Percentiles rank a stretch among this genome's conserved stretches.
Conservation (phyloP, 2,113 vertebrate species). For the Oncorhynchus clarkii region DNA sequence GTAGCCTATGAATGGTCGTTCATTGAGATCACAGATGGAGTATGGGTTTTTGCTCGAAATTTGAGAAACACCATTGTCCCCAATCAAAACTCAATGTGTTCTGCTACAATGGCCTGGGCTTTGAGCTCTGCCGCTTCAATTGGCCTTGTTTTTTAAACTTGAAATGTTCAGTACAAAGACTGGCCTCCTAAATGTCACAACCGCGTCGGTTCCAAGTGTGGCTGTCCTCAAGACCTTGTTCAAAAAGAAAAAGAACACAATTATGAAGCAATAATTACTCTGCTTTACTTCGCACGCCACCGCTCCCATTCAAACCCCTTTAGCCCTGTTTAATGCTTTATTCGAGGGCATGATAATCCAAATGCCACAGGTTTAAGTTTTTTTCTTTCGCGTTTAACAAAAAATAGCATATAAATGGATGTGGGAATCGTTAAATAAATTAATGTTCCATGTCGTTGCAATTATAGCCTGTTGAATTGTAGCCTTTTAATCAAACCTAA, state of each 20-base stretch:
- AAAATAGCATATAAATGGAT: neutral
- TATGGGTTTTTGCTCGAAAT: conserved; percentile 93
- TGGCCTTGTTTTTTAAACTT: conserved; percentile 96
- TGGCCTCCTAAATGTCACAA: conserved; percentile 87
- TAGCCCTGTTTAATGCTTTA: conserved; percentile 76
- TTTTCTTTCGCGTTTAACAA: too few relatives aligned
- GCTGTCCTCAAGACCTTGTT: conserved; percentile 61
- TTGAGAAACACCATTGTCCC: conserved; percentile 98
- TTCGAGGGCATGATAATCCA: conserved; percentile 69
- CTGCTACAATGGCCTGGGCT: conserved; percentile 84
- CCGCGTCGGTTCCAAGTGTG: conserved; percentile 54
- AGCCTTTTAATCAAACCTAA: too few relatives aligned
- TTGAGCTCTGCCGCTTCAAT: conserved; percentile 91
- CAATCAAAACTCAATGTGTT: conserved; percentile 97
- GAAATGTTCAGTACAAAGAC: conserved; percentile 90
- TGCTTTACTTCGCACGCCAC: conserved; percentile 72
- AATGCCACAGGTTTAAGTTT: conserved; percentile 67
- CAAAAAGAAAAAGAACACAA: conserved; percentile 73
- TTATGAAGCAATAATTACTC: conserved; percentile 84
- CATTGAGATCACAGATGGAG: conserved; percentile 98
- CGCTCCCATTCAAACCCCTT: conserved; percentile 75
- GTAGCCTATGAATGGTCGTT: conserved; percentile 82
- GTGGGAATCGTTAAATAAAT: conserved; percentile 26
- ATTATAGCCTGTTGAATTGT: neutral
- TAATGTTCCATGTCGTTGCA: conserved; percentile 6